A percentile compares a stretch with the other conserved stretches of the same genome.
Evolutionary conservation across 2,888 invertebrate genomes (phyloP).

Genomic region (Sesia apiformis): DNA sequence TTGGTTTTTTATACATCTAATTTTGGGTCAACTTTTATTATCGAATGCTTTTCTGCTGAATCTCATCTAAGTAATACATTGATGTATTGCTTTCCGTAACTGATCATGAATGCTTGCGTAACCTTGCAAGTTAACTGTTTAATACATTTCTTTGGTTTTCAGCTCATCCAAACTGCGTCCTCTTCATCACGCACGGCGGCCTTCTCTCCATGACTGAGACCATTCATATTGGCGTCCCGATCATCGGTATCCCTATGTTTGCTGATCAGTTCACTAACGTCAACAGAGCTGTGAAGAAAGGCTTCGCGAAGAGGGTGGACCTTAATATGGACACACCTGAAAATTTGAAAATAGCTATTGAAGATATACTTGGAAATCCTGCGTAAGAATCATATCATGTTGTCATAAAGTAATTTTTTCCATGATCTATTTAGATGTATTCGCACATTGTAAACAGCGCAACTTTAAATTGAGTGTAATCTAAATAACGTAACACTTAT

Average conservation of each 20-base stretch:
- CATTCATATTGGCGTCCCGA: slow-evolving; percentile 38
- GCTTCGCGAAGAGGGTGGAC: slow-evolving; percentile 27
- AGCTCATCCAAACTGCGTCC: slow-evolving; percentile 46
- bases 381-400: slow-evolving; percentile 16
- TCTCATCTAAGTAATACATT: no score
- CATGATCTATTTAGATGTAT: no score
- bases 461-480: no score
- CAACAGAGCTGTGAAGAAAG: slow-evolving; percentile 27
- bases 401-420: not conserved
- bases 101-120: no score
- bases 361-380: slow-evolving; percentile 22
- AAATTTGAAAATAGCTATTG: slow-evolving; percentile 23
- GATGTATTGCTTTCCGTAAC: no score
- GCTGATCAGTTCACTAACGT: slow-evolving; percentile 46
- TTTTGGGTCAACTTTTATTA: no score
- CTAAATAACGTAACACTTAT: no score
- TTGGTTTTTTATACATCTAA: no score
- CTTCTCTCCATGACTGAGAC: slow-evolving; percentile 42
- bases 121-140: no score
- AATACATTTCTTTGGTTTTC: slow-evolving; percentile 7
- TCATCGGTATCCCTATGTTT: slow-evolving; percentile 45
- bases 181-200: slow-evolving; percentile 57
- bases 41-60: no score
- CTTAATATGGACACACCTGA: slow-evolving; percentile 21
- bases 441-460: not conserved